A percentile compares a stretch with the other conserved stretches of the same genome.
phyloP scores from a whole-genome alignment of 2,113 vertebrate species.

The Eptesicus fuscus region DNA sequence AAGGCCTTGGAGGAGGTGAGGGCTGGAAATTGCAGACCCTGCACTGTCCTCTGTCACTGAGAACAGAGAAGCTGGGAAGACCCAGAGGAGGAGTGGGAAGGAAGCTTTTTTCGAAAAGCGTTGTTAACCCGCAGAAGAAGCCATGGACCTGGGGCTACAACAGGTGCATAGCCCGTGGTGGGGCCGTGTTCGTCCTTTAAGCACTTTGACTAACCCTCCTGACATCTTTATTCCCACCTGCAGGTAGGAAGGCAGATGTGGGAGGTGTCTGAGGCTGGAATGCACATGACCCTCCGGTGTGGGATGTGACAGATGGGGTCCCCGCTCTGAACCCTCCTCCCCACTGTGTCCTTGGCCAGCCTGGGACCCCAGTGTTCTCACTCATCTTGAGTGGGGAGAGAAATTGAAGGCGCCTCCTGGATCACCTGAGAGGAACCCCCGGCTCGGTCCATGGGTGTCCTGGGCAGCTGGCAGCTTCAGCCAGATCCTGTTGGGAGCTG shows the following conservation, averaged over 20 bases:
- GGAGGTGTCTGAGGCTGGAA: background rate
- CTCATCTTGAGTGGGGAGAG: background rate
- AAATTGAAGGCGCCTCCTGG: background rate
- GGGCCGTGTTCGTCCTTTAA: too few relatives aligned
- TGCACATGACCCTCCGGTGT: background rate
- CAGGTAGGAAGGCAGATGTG: background rate
- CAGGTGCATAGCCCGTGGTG: fast-evolving
- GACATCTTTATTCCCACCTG: background rate
- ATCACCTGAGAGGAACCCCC: fast-evolving
- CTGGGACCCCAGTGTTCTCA: background rate
- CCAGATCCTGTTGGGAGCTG: fast-evolving
- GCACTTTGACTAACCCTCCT: background rate
- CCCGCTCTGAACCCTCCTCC: background rate
- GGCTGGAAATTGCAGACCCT: background rate
- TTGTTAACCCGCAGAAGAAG: background rate
- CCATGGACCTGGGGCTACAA: fast-evolving
- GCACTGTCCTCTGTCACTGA: background rate
- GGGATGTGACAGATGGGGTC: too few relatives aligned
- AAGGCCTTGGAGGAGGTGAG: background rate
- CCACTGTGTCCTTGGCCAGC: background rate
- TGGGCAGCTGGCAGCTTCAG: background rate
- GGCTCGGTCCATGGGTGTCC: fast-evolving
- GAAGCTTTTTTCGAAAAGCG: background rate
- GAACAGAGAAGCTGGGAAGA: background rate
- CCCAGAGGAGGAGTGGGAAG: fast-evolving